These are phyloP conservation scores for Riparia riparia DNA, from an alignment of 2,113 vertebrate genomes.

Conservation along the genomic window DNA sequence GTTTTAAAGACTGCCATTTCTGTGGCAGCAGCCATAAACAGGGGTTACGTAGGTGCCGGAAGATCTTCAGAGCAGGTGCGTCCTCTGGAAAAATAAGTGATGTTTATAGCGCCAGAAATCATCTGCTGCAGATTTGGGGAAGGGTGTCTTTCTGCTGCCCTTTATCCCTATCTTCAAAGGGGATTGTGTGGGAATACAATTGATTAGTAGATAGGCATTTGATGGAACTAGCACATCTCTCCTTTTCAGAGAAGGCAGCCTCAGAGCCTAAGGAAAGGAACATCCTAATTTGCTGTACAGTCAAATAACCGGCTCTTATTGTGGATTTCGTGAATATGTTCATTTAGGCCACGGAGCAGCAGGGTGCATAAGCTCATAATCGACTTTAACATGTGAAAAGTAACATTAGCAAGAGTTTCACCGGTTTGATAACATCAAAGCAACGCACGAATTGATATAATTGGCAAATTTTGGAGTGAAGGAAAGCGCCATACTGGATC, in stretches of 20 bases:
- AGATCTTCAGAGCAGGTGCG: neutral
- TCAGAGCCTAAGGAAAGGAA: neutral
- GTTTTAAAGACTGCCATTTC: neutral
- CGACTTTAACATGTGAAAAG: conserved; percentile 9
- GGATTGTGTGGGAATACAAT: neutral
- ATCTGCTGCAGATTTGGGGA: neutral
- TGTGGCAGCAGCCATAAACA: neutral
- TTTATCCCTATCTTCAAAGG: neutral
- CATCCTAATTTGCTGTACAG: conserved; percentile 6
- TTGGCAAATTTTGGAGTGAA: neutral
- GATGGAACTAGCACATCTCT: neutral
- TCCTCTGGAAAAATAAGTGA: neutral
- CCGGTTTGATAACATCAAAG: conserved; percentile 16
- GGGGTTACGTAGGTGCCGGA: neutral
- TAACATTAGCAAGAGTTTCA: conserved; percentile 5
- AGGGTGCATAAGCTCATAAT: neutral
- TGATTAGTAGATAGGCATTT: conserved; percentile 12
- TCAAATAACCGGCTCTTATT: neutral
- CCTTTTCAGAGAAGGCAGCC: neutral
- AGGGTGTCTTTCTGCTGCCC: neutral
- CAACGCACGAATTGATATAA: neutral
- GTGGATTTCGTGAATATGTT: neutral
- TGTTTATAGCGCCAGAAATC: neutral
- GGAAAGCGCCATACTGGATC: neutral
- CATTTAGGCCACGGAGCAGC: neutral